Percentiles rank a stretch among this genome's conserved stretches.
These are phyloP conservation scores for Eledone cirrhosa DNA, from an alignment of 2,888 invertebrate species.

Conservation along the genomic window DNA sequence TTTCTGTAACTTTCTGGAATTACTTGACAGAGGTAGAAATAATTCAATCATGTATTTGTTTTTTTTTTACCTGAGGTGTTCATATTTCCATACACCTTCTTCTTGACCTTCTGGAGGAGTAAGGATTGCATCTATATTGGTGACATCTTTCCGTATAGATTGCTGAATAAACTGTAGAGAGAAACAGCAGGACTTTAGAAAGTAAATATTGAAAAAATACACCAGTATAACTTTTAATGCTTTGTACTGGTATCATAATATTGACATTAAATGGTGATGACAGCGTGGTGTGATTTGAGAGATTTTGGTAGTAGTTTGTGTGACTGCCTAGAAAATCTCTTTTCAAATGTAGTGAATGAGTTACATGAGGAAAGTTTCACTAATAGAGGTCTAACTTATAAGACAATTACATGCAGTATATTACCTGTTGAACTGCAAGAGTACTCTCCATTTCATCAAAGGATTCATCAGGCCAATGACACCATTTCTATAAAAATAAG, in stretches of 20 bases:
- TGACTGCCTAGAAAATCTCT: too few relatives aligned
- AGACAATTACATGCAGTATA: not conserved
- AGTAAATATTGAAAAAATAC: too few relatives aligned
- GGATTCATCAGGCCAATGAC: constrained; percentile 96
- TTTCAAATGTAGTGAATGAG: too few relatives aligned
- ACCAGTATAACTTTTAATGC: too few relatives aligned
- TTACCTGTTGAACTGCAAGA: constrained; percentile 89
- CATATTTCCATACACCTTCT: constrained; percentile 99
- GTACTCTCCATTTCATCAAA: constrained; percentile 99
- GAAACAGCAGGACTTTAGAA: not conserved
- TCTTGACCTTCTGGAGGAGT: constrained; percentile 97
- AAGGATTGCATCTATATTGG: constrained; percentile 91
- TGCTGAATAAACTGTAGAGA: constrained; percentile 86
- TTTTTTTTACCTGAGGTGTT: constrained; percentile 85
- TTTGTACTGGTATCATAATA: too few relatives aligned
- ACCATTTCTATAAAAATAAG: constrained; percentile 76
- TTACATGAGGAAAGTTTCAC: too few relatives aligned
- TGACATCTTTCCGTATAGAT: constrained; percentile 89
- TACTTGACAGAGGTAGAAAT: not conserved
- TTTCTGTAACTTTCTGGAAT: not conserved
- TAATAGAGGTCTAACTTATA: too few relatives aligned
- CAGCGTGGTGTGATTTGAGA: too few relatives aligned
- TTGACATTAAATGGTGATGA: too few relatives aligned
- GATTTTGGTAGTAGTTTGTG: too few relatives aligned
- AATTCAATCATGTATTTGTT: not conserved